These are phyloP conservation scores for Oreotrochilus melanogaster DNA, from an alignment of 2,113 vertebrate species.

Conservation along the genomic window DNA sequence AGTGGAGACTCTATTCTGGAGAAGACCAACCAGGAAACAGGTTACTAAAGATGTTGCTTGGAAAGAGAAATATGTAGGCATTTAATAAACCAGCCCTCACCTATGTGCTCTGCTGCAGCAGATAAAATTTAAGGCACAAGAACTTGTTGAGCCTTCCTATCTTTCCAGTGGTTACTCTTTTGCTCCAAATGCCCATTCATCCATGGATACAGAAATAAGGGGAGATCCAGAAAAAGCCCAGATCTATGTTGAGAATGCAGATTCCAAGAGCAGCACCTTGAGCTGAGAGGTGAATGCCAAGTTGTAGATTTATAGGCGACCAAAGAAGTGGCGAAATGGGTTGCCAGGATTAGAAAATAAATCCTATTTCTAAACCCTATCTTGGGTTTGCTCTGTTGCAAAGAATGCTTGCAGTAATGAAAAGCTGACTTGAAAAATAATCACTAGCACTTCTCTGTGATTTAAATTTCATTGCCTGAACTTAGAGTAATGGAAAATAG, in stretches of 20 bases:
- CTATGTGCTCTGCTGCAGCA: rapidly evolving
- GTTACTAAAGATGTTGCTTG: not conserved
- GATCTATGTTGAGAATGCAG: not conserved
- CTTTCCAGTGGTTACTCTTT: not conserved
- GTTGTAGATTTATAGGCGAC: not conserved
- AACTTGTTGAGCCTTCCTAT: not conserved
- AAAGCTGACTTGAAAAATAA: slow-evolving; percentile 51
- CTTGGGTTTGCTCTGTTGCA: not conserved
- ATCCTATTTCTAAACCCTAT: not conserved
- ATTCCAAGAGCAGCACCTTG: not conserved
- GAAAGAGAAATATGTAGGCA: not conserved
- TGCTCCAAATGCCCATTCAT: not conserved
- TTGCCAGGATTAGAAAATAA: not conserved
- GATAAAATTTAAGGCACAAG: not conserved
- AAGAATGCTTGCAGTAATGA: slow-evolving; percentile 23
- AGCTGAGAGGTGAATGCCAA: not conserved
- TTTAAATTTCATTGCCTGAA: slow-evolving; percentile 57
- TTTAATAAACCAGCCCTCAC: not conserved
- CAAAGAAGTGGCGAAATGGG: not conserved
- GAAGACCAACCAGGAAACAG: rapidly evolving
- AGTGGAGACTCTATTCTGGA: not conserved
- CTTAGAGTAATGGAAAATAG: slow-evolving; percentile 21
- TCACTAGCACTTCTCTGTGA: slow-evolving; percentile 53
- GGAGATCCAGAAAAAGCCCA: not conserved
- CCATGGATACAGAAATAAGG: not conserved